Base-by-base conservation (phyloP, 2,888 invertebrate genomes). In the Pasiphila rectangulata region DNA sequence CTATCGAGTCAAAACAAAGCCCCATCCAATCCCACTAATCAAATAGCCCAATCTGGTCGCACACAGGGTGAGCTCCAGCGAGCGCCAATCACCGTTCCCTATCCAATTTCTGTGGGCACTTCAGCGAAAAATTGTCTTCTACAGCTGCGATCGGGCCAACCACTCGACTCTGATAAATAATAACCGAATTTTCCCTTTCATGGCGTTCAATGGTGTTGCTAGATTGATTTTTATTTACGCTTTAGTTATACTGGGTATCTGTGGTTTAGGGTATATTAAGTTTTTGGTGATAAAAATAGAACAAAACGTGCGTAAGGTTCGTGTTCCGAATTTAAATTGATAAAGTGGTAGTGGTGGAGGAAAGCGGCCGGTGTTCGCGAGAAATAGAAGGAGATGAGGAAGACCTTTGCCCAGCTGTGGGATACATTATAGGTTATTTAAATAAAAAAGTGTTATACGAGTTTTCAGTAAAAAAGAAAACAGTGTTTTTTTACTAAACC, bases 101-200 rank as follows among this genome's bases (percentile, higher is more conserved):
- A 85, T 87, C 80, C 86, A 84, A 88, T 88, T 85, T 85, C 73
- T 75, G 78, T 66, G 76, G 69, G 75, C 86, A 79, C 66, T 80
- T 81, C 74, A 84, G 83, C 89, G 89, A 82, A 78, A 88, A 89
- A 89, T 89, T 89, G 87, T 88, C 79, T 79, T 70, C 54, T 72
- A 57, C 85, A 83, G 80, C 83, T 83, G 84, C 71, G 67, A 79
- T 80, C 81, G 60, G 45, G 46, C 51, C 49, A 38, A 48, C 59
- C 64, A 57, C 63, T 65, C 61, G 61, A 65, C 69, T 59, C 51
- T 57, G 59, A 66, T 64, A 68, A 65, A 62, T 59, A 65, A 61
- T 59, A 59, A 57, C 58, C 56, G 50, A 61, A 67, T 67, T 60
- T 67, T 59, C 57, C 59, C 50, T 52, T 47, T 48, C 46, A 34